These are phyloP conservation scores for Orthosia cruda DNA, from an alignment of 2,888 invertebrate species.

Conservation along the genomic window DNA sequence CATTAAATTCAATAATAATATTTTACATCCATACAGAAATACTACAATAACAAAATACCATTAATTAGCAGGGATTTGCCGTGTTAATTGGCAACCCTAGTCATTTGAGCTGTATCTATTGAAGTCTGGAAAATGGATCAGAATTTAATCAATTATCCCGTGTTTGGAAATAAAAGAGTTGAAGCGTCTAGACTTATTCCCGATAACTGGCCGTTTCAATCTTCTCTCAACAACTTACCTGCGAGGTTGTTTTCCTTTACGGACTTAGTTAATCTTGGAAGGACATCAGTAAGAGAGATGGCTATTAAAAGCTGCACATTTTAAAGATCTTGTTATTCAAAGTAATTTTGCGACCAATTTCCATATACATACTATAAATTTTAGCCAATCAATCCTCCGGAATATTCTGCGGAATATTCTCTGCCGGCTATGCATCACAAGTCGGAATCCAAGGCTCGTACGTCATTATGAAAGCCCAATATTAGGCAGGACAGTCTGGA, in stretches of 20 bases:
- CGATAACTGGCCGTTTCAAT: conserved; percentile 37
- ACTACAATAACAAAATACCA: neutral
- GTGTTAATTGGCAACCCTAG: conserved; percentile 28
- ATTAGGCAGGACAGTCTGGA: conserved; percentile 83
- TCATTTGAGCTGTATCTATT: conserved; percentile 13
- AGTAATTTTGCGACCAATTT: neutral
- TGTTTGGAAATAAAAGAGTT: conserved; percentile 36
- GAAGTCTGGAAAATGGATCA: conserved; percentile 27
- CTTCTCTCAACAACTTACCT: conserved; percentile 28
- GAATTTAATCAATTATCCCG: conserved; percentile 26
- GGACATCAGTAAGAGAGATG: neutral
- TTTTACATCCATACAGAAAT: conserved; percentile 5
- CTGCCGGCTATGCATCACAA: conserved; percentile 71
- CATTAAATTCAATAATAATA: conserved; percentile 22
- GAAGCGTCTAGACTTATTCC: conserved; percentile 40
- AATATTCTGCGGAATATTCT: conserved; percentile 61
- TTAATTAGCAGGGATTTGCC: conserved; percentile 16
- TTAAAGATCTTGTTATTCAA: neutral
- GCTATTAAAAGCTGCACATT: conserved; percentile 3
- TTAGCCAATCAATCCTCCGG: conserved; percentile 19
- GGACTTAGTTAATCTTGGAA: neutral
- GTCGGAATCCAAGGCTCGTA: conserved; percentile 75
- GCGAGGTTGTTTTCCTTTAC: conserved; percentile 14
- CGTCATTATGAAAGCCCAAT: conserved; percentile 85
- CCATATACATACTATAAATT: neutral